Conservation (phyloP, 2,888 invertebrate genomes). For the Melinopterus prodromus region DNA sequence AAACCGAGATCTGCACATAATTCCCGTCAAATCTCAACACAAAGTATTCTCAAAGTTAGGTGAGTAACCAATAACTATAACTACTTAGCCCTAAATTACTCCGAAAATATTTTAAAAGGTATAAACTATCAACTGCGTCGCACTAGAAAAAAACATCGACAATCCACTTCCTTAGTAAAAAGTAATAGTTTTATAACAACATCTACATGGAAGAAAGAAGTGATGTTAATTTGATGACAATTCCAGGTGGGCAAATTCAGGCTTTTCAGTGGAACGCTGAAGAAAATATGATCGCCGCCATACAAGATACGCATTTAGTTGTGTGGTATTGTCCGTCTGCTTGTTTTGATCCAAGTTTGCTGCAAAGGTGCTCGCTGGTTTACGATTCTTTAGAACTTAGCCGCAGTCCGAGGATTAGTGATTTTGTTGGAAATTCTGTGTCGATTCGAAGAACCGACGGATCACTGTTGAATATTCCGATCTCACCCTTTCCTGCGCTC, state of each 20-base stretch:
- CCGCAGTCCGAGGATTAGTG: conserved; percentile 81
- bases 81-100: not conserved
- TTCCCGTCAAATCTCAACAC: conserved; percentile 72
- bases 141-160: conserved; percentile 26
- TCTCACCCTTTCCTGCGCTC: conserved; percentile 75
- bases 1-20: conserved; percentile 87
- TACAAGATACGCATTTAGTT: conserved; percentile 79
- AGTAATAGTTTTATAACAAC: conserved; percentile 14
- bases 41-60: conserved; percentile 79
- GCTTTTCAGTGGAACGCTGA: conserved; percentile 76
- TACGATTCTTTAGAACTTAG: conserved; percentile 76
- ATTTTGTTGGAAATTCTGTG: conserved; percentile 85
- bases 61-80: conserved; percentile 52
- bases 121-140: conserved; percentile 48
- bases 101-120: conserved; percentile 23
- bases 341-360: conserved; percentile 74
- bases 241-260: conserved; percentile 65
- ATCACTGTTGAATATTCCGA: conserved; percentile 76
- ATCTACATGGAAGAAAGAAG: not conserved
- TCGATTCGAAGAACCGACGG: conserved; percentile 90
- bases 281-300: conserved; percentile 79
- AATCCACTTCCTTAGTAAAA: not conserved
- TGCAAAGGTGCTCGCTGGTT: conserved; percentile 68
- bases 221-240: not conserved
- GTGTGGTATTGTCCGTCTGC: conserved; percentile 86